Percentiles rank a stretch among this genome's conserved stretches.
These are phyloP conservation scores for Sapayoa aenigma DNA, from an alignment of 2,113 vertebrate genomes.

Conservation along the genomic window DNA sequence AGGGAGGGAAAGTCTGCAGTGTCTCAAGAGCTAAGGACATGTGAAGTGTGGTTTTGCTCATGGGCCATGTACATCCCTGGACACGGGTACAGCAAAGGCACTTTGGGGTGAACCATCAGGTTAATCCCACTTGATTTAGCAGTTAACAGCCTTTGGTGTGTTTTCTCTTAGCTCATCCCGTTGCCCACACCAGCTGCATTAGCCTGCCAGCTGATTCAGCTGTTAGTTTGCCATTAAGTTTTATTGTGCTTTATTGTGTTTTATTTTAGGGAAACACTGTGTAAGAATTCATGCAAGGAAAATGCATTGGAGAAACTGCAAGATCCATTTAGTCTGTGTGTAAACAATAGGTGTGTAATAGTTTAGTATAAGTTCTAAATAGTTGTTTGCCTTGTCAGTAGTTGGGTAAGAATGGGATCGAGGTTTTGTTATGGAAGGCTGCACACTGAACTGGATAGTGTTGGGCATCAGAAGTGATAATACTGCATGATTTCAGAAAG, in stretches of 20 bases:
- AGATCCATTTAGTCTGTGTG: not conserved
- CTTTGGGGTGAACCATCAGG: not conserved
- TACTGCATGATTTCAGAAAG: not conserved
- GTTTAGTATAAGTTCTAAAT: not conserved
- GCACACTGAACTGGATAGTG: not conserved
- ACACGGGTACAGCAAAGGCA: not conserved
- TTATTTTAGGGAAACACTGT: not conserved
- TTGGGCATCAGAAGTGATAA: not conserved
- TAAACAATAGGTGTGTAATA: not conserved
- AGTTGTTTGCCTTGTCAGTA: not conserved
- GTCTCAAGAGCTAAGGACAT: not conserved
- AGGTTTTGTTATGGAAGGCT: not conserved
- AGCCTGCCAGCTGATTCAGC: not conserved
- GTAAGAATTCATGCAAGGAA: not conserved
- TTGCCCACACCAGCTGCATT: not conserved
- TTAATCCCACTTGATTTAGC: not conserved
- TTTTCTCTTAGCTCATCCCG: not conserved
- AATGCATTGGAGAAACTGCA: not conserved
- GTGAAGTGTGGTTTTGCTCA: not conserved
- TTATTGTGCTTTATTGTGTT: not conserved
- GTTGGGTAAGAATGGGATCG: not conserved
- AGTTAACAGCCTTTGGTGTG: not conserved
- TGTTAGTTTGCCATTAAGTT: not conserved
- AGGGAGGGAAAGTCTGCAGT: not conserved
- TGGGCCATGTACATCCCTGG: rapidly evolving